Evolutionary conservation across 2,113 vertebrate species (phyloP).

Genomic region (Cynocephalus volans): DNA sequence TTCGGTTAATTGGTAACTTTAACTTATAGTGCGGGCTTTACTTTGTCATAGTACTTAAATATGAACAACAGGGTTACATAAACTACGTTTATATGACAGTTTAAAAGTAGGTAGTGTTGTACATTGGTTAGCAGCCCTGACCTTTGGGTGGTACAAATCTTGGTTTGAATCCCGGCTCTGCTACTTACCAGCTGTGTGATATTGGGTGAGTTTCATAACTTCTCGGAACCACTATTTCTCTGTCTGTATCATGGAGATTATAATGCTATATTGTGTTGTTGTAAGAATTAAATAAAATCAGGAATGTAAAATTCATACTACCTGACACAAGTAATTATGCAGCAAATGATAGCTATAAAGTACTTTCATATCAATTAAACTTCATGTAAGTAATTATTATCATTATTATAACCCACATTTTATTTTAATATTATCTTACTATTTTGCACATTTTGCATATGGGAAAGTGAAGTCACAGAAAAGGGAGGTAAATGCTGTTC

Average conservation of each 20-base stretch:
- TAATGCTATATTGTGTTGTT: neutral
- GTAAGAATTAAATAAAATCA: slow-evolving; percentile 11
- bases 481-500: neutral
- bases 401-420: neutral
- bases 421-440: slow-evolving; percentile 39
- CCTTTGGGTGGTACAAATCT: neutral
- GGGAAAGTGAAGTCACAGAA: slow-evolving; percentile 4
- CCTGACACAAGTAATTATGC: neutral
- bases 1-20: slow-evolving; percentile 18
- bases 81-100: neutral
- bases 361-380: neutral
- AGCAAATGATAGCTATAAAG: neutral
- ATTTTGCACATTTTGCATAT: neutral
- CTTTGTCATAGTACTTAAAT: neutral
- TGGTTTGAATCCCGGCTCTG: neutral
- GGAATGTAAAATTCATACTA: neutral
- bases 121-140: neutral
- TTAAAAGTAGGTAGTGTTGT: neutral
- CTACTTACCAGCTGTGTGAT: neutral
- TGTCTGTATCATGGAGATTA: neutral
- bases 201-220: neutral
- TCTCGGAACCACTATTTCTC: neutral
- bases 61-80: neutral
- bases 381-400: neutral
- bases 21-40: neutral